These are phyloP conservation scores for Heliconius hewitsoni DNA, from an alignment of 1,140 invertebrate species.

Conservation along the genomic window DNA sequence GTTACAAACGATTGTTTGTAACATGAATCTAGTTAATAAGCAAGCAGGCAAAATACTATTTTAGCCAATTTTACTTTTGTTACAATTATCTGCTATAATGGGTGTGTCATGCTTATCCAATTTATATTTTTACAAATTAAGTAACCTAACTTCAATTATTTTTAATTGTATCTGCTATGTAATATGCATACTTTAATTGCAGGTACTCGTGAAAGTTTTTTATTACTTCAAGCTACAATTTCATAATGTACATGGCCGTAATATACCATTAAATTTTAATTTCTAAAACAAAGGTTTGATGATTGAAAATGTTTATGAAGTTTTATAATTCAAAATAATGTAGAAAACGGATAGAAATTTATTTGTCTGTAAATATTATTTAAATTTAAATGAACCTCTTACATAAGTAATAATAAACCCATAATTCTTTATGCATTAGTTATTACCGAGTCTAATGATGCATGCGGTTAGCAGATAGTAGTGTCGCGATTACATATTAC, in stretches of 20 bases:
- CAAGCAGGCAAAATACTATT: too few relatives aligned
- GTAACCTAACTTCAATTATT: background rate
- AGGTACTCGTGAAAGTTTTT: background rate
- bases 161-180: background rate
- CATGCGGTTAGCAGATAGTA: background rate
- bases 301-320: too few relatives aligned
- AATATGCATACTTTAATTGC: background rate
- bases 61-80: too few relatives aligned
- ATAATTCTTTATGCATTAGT: slow-evolving; percentile 1
- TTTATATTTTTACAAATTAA: background rate
- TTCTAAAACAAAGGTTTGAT: background rate
- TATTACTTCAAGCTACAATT: background rate
- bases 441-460: slow-evolving; percentile 2
- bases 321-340: too few relatives aligned
- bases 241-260: background rate
- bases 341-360: too few relatives aligned
- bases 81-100: background rate
- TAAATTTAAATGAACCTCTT: background rate
- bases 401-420: background rate
- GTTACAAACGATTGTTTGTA: too few relatives aligned
- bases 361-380: too few relatives aligned
- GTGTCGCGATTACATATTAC: background rate
- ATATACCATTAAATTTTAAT: too few relatives aligned
- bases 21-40: too few relatives aligned
- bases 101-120: background rate